Evolutionary conservation across 2,113 vertebrate species (phyloP), one percentile per base, ranked within the genome.

Genomic region (Antechinus flavipes): DNA sequence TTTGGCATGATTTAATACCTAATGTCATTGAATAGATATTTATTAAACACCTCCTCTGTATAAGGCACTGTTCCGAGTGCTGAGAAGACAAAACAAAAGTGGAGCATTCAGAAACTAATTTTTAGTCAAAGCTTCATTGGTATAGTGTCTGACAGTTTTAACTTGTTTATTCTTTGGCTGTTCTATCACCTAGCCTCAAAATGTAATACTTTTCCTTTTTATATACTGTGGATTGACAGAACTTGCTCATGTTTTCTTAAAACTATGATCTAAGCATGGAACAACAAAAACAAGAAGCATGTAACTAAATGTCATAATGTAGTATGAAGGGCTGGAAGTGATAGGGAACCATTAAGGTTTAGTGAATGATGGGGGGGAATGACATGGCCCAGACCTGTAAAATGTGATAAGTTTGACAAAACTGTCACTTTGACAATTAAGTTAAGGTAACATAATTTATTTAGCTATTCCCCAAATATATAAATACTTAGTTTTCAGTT

Each of bases 1-100:
- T 53, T 42, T 95, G 89, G 50, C 93, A 35, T 89, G 35, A 91
- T 94, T 95, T 94, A 90, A 58, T 84, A 19, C 91, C 90, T 46
- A 55, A 16, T 90, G n/a, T 84, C 68, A 42, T 35, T 84, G 35
- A 84, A 22, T 35, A 84, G 22, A 84, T 16, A 42, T 68, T 68
- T 61, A 3, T n/a, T 84, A 84, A 42, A 6, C 2, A 84, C 5
- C 16, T 42, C 14, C 16, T 8, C 1, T 22, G 5, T 84, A 19
- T 84, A 16, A 22, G 35, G 16, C 35, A 84, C 35, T 76, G 35
- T 68, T 27, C 27, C 30, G 35, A 68, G 27, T 68, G 58, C 30
- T 76, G 61, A 76, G 30, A 76, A 27, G 27, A 76, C 30, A 76
- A 76, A n/a, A 76, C 61, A n/a, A 76, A 76, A n/a, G 50, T 35